These are phyloP conservation scores for Leptinotarsa haldemani DNA, from an alignment of 2,888 invertebrate species.

Conservation along the genomic window DNA sequence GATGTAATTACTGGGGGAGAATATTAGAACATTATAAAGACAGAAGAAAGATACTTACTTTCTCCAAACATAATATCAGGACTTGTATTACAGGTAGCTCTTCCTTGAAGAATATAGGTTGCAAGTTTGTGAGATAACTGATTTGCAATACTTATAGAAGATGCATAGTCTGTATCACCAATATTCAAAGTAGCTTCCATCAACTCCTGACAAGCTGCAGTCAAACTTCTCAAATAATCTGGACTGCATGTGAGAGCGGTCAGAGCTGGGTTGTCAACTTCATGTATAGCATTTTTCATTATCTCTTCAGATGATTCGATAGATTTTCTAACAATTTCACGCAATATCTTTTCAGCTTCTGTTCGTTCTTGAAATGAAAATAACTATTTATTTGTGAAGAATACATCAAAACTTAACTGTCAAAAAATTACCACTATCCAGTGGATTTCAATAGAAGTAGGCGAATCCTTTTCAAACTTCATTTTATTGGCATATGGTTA, in stretches of 20 bases:
- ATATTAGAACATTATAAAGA: too few relatives aligned
- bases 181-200: conserved; percentile 59
- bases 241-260: conserved; percentile 75
- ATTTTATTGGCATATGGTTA: too few relatives aligned
- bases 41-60: conserved; percentile 65
- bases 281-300: conserved; percentile 64
- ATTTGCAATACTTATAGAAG: conserved; percentile 64
- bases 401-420: too few relatives aligned
- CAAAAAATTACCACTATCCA: too few relatives aligned
- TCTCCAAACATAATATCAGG: conserved; percentile 76
- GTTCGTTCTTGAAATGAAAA: conserved; percentile 51
- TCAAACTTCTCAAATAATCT: conserved; percentile 69
- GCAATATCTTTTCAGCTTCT: conserved; percentile 52
- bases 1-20: too few relatives aligned
- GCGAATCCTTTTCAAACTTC: too few relatives aligned
- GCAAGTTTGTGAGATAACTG: conserved; percentile 71
- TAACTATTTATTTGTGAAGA: too few relatives aligned
- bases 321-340: conserved; percentile 57
- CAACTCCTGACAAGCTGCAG: conserved; percentile 62
- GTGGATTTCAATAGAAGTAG: too few relatives aligned
- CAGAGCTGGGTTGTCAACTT: conserved; percentile 77
- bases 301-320: conserved; percentile 61
- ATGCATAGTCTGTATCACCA: conserved; percentile 60
- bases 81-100: conserved; percentile 81
- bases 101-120: conserved; percentile 77